Base-by-base conservation (phyloP, 2,113 vertebrate genomes). In the Pygoscelis adeliae region DNA sequence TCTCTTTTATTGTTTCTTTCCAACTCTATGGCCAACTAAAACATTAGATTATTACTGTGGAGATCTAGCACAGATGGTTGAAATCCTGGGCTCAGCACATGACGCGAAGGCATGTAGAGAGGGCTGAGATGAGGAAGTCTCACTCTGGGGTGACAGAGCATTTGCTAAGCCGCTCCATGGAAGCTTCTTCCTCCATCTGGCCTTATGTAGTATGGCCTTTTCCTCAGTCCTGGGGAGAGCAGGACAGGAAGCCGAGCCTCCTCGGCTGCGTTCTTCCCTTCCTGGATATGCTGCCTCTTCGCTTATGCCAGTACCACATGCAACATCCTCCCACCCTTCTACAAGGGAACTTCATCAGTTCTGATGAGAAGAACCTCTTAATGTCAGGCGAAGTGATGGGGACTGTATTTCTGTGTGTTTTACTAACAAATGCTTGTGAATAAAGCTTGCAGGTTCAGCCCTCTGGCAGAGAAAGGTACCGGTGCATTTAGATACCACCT, bases 21-120 rank as follows among this genome's bases (percentile, higher is more conserved):
- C 66, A 83, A 46, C 78, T 93, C 88, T 13, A 32, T 15, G 55
- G 87, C 82, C 73, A 91, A 40, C 19, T 25, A 23, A 95, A 85
- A 74, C 3, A 49, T 23, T 7, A 38, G 44, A 61, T 86, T 59
- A 7, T 73, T 83, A 9, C 76, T 58, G 71, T 36, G 71, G 58
- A 34, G 40, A 79, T 77, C 6, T 14, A 58, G 76, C 66, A 80
- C 95, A 97, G 94, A 96, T 87, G 90, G 90, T 44, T 87, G 58
- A 61, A 71, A 79, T 53, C 61, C 89, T 30, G 55, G 55, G 79
- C 82, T 59, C 56, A 52, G 67, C 77, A 50, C 71, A 50, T 25
- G 34, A 42, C 83, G 95, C 53, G 58, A 67, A 77, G 55, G 66
- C 88, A 26, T 4, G 18, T 10, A 3, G 63, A 36, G 77, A 89